Evolutionary conservation across 1,140 invertebrate genomes (phyloP).

Genomic region (Ceratosolen fusciceps): DNA sequence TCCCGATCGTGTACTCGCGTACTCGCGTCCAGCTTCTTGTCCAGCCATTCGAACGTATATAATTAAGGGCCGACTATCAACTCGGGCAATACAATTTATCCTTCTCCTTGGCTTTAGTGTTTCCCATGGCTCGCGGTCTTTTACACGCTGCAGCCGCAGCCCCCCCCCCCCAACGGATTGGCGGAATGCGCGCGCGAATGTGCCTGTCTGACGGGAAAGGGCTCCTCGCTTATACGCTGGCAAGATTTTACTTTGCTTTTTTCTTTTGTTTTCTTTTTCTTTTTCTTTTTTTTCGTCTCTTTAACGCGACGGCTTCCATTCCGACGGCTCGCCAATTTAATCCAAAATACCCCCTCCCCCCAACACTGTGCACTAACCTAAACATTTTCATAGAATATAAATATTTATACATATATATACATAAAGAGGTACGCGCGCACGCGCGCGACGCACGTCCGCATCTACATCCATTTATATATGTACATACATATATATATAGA

Average conservation of each 20-base stretch:
- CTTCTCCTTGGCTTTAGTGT: no score
- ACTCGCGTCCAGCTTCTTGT: background rate
- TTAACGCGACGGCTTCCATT: no score
- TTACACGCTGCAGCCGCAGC: no score
- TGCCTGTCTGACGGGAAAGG: no score
- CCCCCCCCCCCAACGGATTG: no score
- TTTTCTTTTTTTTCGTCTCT: no score
- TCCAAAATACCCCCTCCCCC: slow-evolving; percentile 39
- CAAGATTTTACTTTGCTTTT: no score
- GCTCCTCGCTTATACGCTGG: no score
- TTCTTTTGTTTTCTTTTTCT: no score
- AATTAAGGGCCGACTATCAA: background rate
- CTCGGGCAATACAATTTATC: background rate
- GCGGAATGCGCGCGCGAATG: no score
- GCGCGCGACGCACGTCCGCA: no score
- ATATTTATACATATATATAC: slow-evolving; percentile 56
- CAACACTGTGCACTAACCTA: slow-evolving; percentile 30
- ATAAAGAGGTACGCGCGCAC: background rate
- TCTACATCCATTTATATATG: slow-evolving; percentile 44
- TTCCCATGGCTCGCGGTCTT: background rate
- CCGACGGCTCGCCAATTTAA: background rate
- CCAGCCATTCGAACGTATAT: background rate
- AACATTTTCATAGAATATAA: slow-evolving; percentile 53
- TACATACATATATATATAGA: slow-evolving; percentile 34
- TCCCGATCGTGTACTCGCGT: no score